Percentiles rank a stretch among this genome's conserved stretches.
phyloP scores from a whole-genome alignment of 1,140 invertebrate genomes.

The Amphibalanus amphitrite region DNA sequence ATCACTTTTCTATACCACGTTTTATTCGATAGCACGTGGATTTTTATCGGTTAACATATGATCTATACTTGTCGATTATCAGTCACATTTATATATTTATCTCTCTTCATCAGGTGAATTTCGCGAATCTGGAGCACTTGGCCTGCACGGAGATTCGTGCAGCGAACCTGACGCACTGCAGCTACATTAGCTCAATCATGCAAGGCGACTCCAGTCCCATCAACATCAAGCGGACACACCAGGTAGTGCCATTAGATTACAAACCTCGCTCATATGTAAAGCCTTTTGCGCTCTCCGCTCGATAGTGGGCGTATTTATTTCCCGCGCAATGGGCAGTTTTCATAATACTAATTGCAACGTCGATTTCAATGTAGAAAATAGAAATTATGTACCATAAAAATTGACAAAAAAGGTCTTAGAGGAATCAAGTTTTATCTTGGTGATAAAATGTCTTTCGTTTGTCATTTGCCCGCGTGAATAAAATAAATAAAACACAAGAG shows the following conservation, averaged over 20 bases:
- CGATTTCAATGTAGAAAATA: neutral
- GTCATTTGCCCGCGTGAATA: too few relatives aligned
- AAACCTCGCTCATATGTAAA: neutral
- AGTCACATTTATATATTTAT: neutral
- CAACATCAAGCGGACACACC: slow-evolving; percentile 51
- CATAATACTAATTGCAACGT: neutral
- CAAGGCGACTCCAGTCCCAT: slow-evolving; percentile 57
- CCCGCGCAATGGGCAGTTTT: neutral
- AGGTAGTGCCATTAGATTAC: slow-evolving; percentile 27
- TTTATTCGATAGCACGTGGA: neutral
- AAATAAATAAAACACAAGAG: too few relatives aligned
- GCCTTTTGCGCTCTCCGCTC: neutral
- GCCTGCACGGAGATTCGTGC: slow-evolving; percentile 88
- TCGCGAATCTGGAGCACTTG: slow-evolving; percentile 76
- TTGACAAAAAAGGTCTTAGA: neutral
- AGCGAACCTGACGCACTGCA: slow-evolving; percentile 81
- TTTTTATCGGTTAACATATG: neutral
- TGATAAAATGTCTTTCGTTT: too few relatives aligned
- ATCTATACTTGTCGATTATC: neutral
- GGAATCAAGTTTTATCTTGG: too few relatives aligned
- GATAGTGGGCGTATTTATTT: neutral
- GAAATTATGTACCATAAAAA: neutral
- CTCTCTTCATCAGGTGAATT: slow-evolving; percentile 43
- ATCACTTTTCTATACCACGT: neutral
- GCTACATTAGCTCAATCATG: slow-evolving; percentile 55